Evolutionary conservation across 2,888 invertebrate species (phyloP).

Genomic region (Eurois occulta): DNA sequence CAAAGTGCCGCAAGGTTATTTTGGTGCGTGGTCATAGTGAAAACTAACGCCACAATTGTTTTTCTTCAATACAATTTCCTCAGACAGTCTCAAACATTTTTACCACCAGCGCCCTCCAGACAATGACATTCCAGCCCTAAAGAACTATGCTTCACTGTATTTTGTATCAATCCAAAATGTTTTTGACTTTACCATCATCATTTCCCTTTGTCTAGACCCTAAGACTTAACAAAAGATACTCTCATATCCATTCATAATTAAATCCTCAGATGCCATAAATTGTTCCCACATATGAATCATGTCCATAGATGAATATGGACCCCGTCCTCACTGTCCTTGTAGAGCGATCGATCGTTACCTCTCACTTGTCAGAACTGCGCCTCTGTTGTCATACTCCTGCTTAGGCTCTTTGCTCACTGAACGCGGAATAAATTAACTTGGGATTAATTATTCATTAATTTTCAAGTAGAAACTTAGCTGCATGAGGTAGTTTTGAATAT

Average conservation of each 20-base stretch:
- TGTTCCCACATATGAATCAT: background rate
- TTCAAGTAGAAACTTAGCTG: constrained; percentile 3
- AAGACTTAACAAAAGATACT: background rate
- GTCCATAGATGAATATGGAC: background rate
- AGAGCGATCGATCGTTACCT: constrained; percentile 31
- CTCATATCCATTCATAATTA: background rate
- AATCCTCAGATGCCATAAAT: background rate
- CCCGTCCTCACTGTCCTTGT: constrained; percentile 6
- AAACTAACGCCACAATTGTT: background rate
- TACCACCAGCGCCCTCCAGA: background rate
- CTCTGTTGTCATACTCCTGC: constrained; percentile 10
- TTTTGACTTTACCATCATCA: background rate
- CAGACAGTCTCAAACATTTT: fast-evolving
- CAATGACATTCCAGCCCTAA: background rate
- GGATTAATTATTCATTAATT: constrained; percentile 45
- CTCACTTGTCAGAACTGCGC: constrained; percentile 7
- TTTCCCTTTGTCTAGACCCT: background rate
- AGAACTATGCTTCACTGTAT: background rate
- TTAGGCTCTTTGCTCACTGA: background rate
- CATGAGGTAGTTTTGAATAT: background rate
- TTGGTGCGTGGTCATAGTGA: background rate
- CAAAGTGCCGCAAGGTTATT: background rate
- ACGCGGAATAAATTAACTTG: constrained; percentile 22
- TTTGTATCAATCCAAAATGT: background rate
- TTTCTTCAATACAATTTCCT: background rate